These are phyloP conservation scores for Carapus acus DNA, from an alignment of 2,797 vertebrate genomes.

Conservation along the genomic window DNA sequence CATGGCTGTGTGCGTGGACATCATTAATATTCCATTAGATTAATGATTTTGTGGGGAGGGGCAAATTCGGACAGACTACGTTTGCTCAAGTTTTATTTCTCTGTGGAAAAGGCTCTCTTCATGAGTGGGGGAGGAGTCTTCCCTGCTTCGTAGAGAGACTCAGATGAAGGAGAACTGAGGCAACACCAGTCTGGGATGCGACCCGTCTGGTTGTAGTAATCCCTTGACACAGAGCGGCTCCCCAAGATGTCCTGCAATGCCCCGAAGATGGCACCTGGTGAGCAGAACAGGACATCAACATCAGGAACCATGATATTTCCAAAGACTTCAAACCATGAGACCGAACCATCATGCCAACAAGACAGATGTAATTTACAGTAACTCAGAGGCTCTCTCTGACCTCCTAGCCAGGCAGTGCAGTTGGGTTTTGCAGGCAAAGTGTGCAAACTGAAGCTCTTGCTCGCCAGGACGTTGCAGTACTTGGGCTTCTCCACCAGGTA, in stretches of 20 bases:
- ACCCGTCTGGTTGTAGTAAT: conserved; percentile 92
- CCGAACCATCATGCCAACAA: too few species aligned
- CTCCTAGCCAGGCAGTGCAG: conserved; percentile 97
- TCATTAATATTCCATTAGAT: too few species aligned
- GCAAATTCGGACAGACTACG: too few species aligned
- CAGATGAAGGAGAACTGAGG: conserved; percentile 86
- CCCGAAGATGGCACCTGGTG: conserved; percentile 89
- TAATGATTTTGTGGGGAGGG: background rate
- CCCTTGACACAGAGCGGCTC: conserved; percentile 92
- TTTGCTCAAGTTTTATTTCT: conserved; percentile 83
- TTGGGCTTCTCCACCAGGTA: conserved; percentile 91
- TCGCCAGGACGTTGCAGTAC: conserved; percentile 82
- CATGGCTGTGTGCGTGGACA: too few species aligned
- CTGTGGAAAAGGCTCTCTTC: conserved; percentile 96
- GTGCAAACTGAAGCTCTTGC: conserved; percentile 89
- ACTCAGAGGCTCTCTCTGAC: conserved; percentile 64
- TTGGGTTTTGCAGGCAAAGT: conserved; percentile 93
- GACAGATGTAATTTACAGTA: too few species aligned
- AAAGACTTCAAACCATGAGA: too few species aligned
- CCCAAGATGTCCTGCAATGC: conserved; percentile 94
- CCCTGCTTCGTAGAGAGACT: conserved; percentile 85
- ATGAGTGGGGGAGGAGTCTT: conserved; percentile 88
- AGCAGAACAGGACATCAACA: background rate
- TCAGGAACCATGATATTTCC: too few species aligned
- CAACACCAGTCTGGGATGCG: conserved; percentile 96